These are phyloP conservation scores for Conomelus anceps DNA, from an alignment of 2,888 invertebrate genomes.

Conservation along the genomic window DNA sequence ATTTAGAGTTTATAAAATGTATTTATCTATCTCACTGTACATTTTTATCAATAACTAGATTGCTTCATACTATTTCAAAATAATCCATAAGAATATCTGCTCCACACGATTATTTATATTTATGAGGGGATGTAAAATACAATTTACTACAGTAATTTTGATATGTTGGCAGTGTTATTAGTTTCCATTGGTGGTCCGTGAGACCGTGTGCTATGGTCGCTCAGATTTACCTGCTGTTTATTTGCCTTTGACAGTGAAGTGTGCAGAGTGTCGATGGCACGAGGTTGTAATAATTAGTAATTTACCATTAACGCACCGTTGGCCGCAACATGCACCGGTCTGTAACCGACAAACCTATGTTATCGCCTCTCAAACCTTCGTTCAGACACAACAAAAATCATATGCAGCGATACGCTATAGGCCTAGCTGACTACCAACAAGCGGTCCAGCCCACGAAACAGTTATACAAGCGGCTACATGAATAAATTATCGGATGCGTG, in stretches of 20 bases:
- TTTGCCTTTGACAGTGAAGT: background rate
- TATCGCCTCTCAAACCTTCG: background rate
- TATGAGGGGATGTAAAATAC: too few relatives aligned
- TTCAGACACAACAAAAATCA: background rate
- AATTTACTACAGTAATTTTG: too few relatives aligned
- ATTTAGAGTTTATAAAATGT: too few relatives aligned
- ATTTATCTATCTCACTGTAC: too few relatives aligned
- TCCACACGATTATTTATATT: too few relatives aligned
- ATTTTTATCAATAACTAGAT: too few relatives aligned
- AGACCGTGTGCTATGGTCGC: background rate
- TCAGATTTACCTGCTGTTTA: background rate
- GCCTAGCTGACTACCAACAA: background rate
- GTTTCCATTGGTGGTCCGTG: too few relatives aligned
- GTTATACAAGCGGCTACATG: background rate
- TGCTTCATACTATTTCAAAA: too few relatives aligned
- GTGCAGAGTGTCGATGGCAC: background rate
- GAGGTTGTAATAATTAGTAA: background rate
- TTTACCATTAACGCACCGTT: background rate
- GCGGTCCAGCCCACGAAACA: background rate
- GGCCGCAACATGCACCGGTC: background rate
- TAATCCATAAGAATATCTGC: too few relatives aligned
- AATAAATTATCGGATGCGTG: background rate
- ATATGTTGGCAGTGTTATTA: too few relatives aligned
- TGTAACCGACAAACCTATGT: background rate
- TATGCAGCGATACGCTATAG: background rate